Evolutionary conservation across 2,113 vertebrate species (phyloP).

Genomic region (Sinocyclocheilus anophthalmus): DNA sequence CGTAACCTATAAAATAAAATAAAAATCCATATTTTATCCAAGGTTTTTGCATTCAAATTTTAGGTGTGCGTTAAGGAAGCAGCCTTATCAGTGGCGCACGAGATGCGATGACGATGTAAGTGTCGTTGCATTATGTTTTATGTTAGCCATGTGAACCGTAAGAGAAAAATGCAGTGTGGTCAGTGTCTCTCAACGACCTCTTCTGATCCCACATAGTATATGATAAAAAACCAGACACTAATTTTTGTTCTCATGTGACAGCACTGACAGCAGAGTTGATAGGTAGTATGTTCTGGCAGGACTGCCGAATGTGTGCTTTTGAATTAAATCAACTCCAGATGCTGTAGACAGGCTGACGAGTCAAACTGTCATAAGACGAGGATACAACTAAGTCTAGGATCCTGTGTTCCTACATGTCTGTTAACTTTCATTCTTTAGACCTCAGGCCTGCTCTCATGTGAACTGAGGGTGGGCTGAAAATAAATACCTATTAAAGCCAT

Average conservation of each 20-base stretch:
- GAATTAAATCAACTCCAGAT: not conserved
- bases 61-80: too few relatives aligned
- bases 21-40: too few relatives aligned
- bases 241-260: not conserved
- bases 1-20: not conserved
- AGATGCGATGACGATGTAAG: too few relatives aligned
- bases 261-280: not conserved
- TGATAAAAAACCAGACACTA: not conserved
- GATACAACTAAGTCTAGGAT: not conserved
- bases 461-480: conserved; percentile 38
- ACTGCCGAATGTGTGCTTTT: conserved; percentile 20
- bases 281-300: conserved; percentile 7
- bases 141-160: not conserved
- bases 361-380: conserved; percentile 1
- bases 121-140: too few relatives aligned
- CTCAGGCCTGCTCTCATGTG: conserved; percentile 5
- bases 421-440: conserved; percentile 26
- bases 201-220: not conserved
- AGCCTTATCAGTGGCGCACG: too few relatives aligned
- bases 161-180: not conserved
- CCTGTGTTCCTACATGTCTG: not conserved
- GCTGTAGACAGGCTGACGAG: not conserved
- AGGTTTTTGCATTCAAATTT: too few relatives aligned
- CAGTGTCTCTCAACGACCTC: conserved; percentile 3
- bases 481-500: conserved; percentile 56